These are phyloP conservation scores for Megaceryle alcyon DNA, from an alignment of 2,797 vertebrate species.

Conservation along the genomic window DNA sequence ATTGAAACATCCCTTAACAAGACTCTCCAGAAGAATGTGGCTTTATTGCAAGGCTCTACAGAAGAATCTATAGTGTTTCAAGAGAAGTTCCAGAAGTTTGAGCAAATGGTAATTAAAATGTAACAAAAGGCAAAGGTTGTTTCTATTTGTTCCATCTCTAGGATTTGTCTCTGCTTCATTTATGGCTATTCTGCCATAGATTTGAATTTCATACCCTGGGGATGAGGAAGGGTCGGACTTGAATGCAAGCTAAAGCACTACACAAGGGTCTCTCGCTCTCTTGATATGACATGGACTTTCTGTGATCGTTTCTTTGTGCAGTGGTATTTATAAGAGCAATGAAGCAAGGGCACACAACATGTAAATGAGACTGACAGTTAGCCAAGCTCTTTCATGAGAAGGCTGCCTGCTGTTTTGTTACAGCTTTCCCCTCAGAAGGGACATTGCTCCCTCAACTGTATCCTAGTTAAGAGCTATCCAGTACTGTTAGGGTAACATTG, in stretches of 20 bases:
- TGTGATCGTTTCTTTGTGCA: not conserved
- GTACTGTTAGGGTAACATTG: not conserved
- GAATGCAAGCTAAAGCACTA: not conserved
- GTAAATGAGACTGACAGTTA: not conserved
- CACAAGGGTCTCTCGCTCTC: not conserved
- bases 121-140: not conserved
- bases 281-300: not conserved
- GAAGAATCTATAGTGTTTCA: not conserved
- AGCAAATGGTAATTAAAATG: conserved; percentile 67
- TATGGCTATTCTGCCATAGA: not conserved
- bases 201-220: not conserved
- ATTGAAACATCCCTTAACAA: not conserved
- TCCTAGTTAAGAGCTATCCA: not conserved
- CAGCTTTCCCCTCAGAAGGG: not conserved
- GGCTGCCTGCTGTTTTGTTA: not conserved
- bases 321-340: not conserved
- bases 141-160: not conserved
- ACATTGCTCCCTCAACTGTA: not conserved
- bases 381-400: not conserved
- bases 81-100: not conserved
- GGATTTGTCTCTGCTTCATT: not conserved
- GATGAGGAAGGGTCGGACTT: not conserved
- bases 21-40: fast-evolving
- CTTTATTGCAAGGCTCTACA: not conserved
- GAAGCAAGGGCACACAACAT: not conserved